A percentile compares a stretch with the other conserved stretches of the same genome.
phyloP scores from a whole-genome alignment of 2,113 vertebrate species.

The Protobothrops mucrosquamatus region DNA sequence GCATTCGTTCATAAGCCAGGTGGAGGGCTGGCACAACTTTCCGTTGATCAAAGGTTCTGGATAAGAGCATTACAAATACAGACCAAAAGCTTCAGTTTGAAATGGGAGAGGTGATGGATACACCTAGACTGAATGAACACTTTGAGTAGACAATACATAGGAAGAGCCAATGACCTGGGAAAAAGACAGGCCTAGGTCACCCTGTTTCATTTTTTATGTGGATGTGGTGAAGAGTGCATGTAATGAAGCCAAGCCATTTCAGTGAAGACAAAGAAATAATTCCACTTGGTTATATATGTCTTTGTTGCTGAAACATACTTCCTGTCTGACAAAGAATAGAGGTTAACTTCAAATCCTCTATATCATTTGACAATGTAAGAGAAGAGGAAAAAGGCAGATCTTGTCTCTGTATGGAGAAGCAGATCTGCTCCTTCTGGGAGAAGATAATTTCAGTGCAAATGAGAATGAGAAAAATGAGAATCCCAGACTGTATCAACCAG shows the following conservation, averaged over 20 bases:
- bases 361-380: background rate
- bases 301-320: background rate
- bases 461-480: background rate
- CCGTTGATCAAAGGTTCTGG: background rate
- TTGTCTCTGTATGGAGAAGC: background rate
- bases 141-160: background rate
- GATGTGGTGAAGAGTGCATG: background rate
- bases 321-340: background rate
- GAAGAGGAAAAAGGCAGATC: background rate
- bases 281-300: background rate
- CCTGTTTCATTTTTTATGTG: background rate
- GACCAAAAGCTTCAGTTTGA: background rate
- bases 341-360: background rate
- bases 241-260: background rate
- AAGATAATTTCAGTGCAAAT: background rate
- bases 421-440: background rate
- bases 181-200: background rate
- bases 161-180: background rate
- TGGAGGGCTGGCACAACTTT: background rate
- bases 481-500: background rate
- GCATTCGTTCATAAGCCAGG: background rate
- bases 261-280: background rate
- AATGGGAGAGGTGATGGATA: background rate
- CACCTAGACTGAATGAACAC: background rate
- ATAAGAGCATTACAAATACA: background rate